Base-by-base conservation (phyloP, 1,140 invertebrate genomes). In the Mercenaria mercenaria region DNA sequence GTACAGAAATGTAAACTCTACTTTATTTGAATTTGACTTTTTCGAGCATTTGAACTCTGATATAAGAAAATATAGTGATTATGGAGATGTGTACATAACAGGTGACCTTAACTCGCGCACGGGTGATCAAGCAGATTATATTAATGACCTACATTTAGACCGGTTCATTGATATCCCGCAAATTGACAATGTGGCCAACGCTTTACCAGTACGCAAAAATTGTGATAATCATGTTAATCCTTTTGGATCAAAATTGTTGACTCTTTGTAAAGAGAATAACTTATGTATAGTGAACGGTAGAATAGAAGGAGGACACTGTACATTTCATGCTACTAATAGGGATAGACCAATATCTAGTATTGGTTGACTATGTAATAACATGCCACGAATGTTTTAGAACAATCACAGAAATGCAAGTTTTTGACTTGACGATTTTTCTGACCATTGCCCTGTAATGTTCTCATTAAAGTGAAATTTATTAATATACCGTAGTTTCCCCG, bases 261-360 rank as follows among this genome's bases (percentile, higher is more conserved):
- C 52, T 29, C 4, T 83, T 61, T 83, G 80, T 37, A 83, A 83
- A 80, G 80, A 83, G 32, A 83, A 83, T 83, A 34, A 59, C 18
- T 29, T 67, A 34, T 61, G 29, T 64, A 83, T 83, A 61, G 13
- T 37, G 0, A 83, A 83, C 67, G 80, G 80, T 29, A 50, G 80
- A 15, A 11, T 41, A 41, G 80, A 83, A 37, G 34, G 2, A 3
- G 80, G 80, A 0, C 10, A n/a, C 20, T 64, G 26, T 83, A 41
- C 80, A 18, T 83, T 29, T 41, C 61, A 83, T 43, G n/a, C 39
- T 29, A n/a, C 34, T 18, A 61, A 18, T 2, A 56, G 23, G 56
- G 56, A 79, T 52, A 79, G 47, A 79, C 76, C 76, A 0, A 32
- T 79, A 23, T 56, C 76, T 59, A 79, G 76, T 56, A 59, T 52